phyloP scores from a whole-genome alignment of 2,888 invertebrate species.

The Drosophila algonquin region DNA sequence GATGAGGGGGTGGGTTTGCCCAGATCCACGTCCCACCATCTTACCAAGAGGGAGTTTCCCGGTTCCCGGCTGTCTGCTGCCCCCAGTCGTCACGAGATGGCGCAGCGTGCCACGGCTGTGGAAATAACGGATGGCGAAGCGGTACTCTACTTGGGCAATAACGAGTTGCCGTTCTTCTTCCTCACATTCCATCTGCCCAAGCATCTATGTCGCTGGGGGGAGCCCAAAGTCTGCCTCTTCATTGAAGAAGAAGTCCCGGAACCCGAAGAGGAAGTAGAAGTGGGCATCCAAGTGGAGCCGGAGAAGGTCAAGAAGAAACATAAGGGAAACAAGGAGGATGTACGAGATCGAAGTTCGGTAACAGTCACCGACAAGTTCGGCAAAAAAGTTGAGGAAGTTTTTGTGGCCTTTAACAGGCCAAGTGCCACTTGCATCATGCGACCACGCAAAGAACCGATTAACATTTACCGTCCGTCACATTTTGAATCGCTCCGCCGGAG shows the following conservation, averaged over 20 bases:
- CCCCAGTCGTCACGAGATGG: not conserved
- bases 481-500: not conserved
- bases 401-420: not conserved
- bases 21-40: not conserved
- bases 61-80: not conserved
- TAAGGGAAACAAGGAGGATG: not conserved
- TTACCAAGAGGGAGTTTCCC: not conserved
- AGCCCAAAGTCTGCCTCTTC: constrained; percentile 78
- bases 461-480: constrained; percentile 35
- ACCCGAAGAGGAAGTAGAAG: not conserved
- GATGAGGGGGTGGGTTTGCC: not conserved
- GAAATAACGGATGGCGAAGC: no score
- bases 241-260: constrained; percentile 62
- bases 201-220: constrained; percentile 72
- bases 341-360: not conserved
- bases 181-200: constrained; percentile 70
- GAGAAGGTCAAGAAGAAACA: not conserved
- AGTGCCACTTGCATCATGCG: not conserved
- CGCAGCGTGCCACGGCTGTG: not conserved
- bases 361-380: not conserved
- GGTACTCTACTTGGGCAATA: constrained; percentile 12
- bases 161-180: constrained; percentile 66
- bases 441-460: not conserved
- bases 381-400: not conserved
- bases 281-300: not conserved